Evolutionary conservation across 2,113 vertebrate genomes (phyloP).

Genomic region (Capreolus pygargus): DNA sequence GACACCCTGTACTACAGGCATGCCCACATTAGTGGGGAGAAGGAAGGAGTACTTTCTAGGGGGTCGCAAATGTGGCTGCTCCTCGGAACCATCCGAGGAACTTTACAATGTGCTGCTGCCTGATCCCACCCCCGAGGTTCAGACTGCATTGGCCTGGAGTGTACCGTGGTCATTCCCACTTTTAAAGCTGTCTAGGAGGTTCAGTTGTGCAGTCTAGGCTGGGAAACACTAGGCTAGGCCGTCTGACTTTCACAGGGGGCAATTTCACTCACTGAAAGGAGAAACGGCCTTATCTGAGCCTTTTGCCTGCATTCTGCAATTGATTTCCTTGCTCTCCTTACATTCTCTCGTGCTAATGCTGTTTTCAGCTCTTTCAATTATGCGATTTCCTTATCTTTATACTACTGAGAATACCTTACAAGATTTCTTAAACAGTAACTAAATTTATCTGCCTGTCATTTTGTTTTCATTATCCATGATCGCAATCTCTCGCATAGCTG

Average conservation of each 20-base stretch:
- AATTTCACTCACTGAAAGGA: background rate
- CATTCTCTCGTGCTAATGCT: constrained; percentile 61
- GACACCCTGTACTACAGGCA: background rate
- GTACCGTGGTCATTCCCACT: no score
- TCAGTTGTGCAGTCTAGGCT: background rate
- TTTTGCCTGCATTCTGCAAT: constrained; percentile 46
- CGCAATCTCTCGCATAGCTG: constrained; percentile 77
- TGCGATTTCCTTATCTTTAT: constrained; percentile 80
- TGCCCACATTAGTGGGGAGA: background rate
- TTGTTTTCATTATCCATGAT: constrained; percentile 80
- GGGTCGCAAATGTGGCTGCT: background rate
- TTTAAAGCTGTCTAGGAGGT: rapidly evolving
- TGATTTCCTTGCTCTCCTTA: constrained; percentile 67
- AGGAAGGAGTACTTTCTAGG: rapidly evolving
- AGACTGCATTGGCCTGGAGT: background rate
- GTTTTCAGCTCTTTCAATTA: constrained; percentile 80
- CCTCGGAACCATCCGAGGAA: background rate
- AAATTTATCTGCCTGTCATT: constrained; percentile 83
- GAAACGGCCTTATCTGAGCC: constrained; percentile 22
- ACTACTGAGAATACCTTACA: constrained; percentile 81
- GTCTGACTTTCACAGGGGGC: background rate
- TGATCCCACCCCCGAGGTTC: background rate
- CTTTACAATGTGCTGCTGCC: background rate
- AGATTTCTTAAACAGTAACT: constrained; percentile 79
- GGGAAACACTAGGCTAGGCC: background rate